Conservation (phyloP, 37 sponge, comb jelly and placozoan genomes). For the Bolinopsis microptera region DNA sequence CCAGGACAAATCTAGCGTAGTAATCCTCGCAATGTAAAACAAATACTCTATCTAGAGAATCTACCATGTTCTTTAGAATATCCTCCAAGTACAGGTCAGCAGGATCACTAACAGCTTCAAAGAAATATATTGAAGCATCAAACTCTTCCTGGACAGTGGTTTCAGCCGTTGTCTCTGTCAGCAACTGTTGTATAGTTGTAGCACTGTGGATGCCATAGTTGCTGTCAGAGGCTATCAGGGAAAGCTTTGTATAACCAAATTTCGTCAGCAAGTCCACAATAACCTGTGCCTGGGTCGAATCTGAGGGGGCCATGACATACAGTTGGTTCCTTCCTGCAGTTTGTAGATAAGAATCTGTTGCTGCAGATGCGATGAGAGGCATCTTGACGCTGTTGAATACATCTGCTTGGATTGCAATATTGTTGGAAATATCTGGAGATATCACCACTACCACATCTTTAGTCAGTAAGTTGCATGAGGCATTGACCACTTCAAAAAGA, state of each 20-base stretch:
- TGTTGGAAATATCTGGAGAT: conserved; percentile 3
- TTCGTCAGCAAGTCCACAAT: conserved; percentile 14
- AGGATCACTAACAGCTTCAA: conserved; percentile 6
- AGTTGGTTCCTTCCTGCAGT: conserved; percentile 7
- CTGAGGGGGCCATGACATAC: background rate
- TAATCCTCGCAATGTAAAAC: conserved; percentile 51
- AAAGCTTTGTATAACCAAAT: background rate
- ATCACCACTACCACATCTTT: background rate
- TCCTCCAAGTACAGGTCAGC: background rate
- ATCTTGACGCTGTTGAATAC: conserved; percentile 23
- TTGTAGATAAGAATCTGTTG: conserved; percentile 18
- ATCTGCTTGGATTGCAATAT: conserved; percentile 34
- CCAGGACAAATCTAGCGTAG: conserved; percentile 23
- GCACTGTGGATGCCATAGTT: conserved; percentile 56
- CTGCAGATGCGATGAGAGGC: conserved; percentile 5
- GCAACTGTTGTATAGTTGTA: conserved; percentile 8
- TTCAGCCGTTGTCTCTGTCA: conserved; percentile 47
- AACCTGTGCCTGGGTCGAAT: conserved; percentile 1
- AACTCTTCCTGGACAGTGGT: conserved; percentile 44
- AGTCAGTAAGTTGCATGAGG: background rate
- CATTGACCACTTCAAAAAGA: conserved; percentile 3
- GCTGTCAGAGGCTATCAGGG: background rate
- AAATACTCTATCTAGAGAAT: conserved; percentile 10
- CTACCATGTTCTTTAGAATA: background rate
- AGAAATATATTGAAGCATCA: conserved; percentile 36